A percentile compares a stretch with the other conserved stretches of the same genome.
Evolutionary conservation across 1,140 invertebrate species (phyloP).

Genomic region (Fopius arisanus): DNA sequence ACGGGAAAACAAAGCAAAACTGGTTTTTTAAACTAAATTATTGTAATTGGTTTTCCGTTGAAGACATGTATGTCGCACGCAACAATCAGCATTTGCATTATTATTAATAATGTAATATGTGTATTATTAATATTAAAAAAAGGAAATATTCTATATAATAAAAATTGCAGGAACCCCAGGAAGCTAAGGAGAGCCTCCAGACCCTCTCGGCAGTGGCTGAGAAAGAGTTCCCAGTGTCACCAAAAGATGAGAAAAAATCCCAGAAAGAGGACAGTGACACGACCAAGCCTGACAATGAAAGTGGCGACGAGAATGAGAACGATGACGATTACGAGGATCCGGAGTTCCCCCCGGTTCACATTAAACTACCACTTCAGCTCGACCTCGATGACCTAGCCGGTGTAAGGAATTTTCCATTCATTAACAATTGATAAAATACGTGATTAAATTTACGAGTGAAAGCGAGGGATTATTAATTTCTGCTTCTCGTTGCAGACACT

Average conservation of each 20-base stretch:
- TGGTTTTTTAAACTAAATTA: too few relatives aligned
- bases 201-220: constrained; percentile 41
- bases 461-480: not conserved
- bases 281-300: constrained; percentile 55
- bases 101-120: too few relatives aligned
- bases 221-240: constrained; percentile 58
- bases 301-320: constrained; percentile 63
- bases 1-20: too few relatives aligned
- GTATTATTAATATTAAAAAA: too few relatives aligned
- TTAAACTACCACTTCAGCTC: constrained; percentile 80
- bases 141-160: not conserved
- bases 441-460: constrained; percentile 5
- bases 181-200: constrained; percentile 46
- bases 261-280: constrained; percentile 50
- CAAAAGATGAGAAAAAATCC: constrained; percentile 51
- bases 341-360: constrained; percentile 70
- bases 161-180: constrained; percentile 28
- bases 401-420: constrained; percentile 53
- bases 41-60: too few relatives aligned
- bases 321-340: constrained; percentile 68
- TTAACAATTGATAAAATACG: constrained; percentile 10
- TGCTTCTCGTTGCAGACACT: constrained; percentile 44
- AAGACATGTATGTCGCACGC: too few relatives aligned
- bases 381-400: constrained; percentile 82
- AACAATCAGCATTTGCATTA: too few relatives aligned